Evolutionary conservation across 2,888 invertebrate species (phyloP).

Genomic region (Hanleya hanleyi): DNA sequence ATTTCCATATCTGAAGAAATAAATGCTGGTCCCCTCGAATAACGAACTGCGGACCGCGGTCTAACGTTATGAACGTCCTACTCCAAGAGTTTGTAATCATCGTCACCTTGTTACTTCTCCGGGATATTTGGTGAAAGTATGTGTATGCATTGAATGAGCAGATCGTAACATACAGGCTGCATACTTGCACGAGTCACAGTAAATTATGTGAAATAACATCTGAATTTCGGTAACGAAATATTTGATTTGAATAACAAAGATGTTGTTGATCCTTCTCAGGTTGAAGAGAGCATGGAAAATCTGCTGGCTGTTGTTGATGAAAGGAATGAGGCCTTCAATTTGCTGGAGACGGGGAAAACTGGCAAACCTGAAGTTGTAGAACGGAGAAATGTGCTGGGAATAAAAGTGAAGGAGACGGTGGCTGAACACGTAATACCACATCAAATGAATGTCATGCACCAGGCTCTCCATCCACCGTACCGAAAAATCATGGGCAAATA

Average conservation of each 20-base stretch:
- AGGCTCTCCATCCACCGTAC: conserved; percentile 36
- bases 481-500: conserved; percentile 33
- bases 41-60: too few relatives aligned
- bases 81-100: too few relatives aligned
- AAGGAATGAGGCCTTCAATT: conserved; percentile 90
- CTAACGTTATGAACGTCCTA: too few relatives aligned
- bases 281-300: conserved; percentile 95
- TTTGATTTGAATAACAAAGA: neutral
- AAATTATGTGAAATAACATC: too few relatives aligned
- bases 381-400: conserved; percentile 53
- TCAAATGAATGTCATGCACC: conserved; percentile 41
- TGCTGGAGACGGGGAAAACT: conserved; percentile 80
- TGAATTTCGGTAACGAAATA: too few relatives aligned
- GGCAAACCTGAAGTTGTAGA: conserved; percentile 38
- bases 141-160: too few relatives aligned
- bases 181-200: neutral
- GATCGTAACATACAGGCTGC: neutral
- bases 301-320: conserved; percentile 92
- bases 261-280: conserved; percentile 70
- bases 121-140: too few relatives aligned
- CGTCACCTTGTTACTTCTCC: too few relatives aligned
- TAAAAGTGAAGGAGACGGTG: conserved; percentile 35
- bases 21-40: too few relatives aligned
- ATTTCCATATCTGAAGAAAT: too few relatives aligned
- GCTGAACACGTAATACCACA: conserved; percentile 51